phyloP scores from a whole-genome alignment of 2,888 invertebrate species.

The Lochmaea capreae region DNA sequence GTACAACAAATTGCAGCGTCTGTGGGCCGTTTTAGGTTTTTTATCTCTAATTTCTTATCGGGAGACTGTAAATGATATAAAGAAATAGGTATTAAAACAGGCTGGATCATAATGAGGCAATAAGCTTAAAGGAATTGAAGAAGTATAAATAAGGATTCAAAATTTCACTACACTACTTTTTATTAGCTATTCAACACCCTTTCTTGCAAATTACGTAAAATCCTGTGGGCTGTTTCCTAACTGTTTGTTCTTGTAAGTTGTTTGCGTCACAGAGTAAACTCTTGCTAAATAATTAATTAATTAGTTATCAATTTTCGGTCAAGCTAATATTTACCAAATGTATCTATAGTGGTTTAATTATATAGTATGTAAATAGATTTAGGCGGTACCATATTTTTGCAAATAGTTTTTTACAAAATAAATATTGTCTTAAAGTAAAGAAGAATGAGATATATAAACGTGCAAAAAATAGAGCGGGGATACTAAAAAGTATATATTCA shows the following conservation, averaged over 20 bases:
- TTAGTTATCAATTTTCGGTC: background rate
- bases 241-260: background rate
- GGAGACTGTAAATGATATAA: no score
- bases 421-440: background rate
- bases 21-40: no score
- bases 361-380: background rate
- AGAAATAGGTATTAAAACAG: no score
- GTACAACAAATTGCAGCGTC: no score
- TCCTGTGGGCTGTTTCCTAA: background rate
- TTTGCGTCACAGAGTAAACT: background rate
- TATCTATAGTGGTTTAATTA: background rate
- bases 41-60: no score
- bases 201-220: background rate
- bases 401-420: background rate
- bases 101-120: no score
- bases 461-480: no score
- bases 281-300: background rate
- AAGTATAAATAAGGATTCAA: no score
- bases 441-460: background rate
- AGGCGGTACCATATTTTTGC: background rate
- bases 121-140: no score
- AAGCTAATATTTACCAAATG: conserved; percentile 8
- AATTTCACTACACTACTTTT: no score
- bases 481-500: no score
- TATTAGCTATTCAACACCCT: background rate